Evolutionary conservation across 2,113 vertebrate species (phyloP).

Genomic region (Amphiprion percula): DNA sequence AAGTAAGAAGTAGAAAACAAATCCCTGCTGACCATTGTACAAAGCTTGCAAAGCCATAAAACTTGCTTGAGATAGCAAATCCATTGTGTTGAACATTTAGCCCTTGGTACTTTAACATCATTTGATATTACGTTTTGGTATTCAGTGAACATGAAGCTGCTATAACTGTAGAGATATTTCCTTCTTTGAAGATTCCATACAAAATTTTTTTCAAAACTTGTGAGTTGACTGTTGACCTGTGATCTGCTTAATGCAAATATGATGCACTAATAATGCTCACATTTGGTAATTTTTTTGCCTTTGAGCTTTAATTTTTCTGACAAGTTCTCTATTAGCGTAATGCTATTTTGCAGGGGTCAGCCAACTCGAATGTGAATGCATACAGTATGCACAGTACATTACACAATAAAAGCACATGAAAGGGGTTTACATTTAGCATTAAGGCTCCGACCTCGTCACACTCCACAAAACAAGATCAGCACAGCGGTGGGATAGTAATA

Average conservation of each 20-base stretch:
- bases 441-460: neutral
- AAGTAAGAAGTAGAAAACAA: neutral
- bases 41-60: neutral
- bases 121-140: no score
- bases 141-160: neutral
- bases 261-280: neutral
- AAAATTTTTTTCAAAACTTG: neutral
- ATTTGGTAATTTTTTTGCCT: neutral
- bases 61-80: neutral
- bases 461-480: neutral
- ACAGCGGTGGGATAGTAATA: neutral
- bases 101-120: no score
- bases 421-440: neutral
- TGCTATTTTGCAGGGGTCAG: neutral
- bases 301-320: neutral
- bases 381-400: neutral
- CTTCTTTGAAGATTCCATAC: neutral
- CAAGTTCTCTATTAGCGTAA: constrained; percentile 3
- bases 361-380: neutral
- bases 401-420: neutral
- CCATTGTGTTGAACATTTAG: neutral
- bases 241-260: neutral
- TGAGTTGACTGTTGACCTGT: neutral
- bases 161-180: neutral
- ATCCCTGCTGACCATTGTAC: neutral